These are phyloP conservation scores for Colaptes auratus DNA, from an alignment of 2,113 vertebrate species.

Conservation along the genomic window DNA sequence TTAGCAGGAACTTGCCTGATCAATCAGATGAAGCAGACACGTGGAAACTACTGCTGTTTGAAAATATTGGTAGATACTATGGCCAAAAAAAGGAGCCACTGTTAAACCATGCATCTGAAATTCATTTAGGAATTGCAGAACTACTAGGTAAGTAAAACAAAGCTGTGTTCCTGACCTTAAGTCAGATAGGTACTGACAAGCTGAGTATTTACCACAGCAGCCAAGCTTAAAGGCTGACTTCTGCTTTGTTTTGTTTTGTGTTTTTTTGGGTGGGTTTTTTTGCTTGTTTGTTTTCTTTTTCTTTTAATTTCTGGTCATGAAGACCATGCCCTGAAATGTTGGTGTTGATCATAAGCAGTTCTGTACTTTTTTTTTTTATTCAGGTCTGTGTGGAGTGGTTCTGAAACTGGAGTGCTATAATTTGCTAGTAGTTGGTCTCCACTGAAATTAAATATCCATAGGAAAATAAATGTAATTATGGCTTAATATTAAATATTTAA, in stretches of 20 bases:
- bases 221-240: neutral
- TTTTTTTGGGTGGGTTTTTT: too few species aligned
- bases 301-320: neutral
- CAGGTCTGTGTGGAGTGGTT: neutral
- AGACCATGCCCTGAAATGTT: neutral
- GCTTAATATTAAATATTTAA: neutral
- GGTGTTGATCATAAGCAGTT: neutral
- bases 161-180: neutral
- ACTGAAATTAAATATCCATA: neutral
- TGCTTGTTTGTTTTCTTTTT: too few species aligned
- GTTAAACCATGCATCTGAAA: slow-evolving; percentile 89
- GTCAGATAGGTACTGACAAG: neutral
- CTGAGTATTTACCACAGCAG: neutral
- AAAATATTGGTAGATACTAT: slow-evolving; percentile 86
- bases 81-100: slow-evolving; percentile 84
- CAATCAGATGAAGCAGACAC: slow-evolving; percentile 77
- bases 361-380: neutral
- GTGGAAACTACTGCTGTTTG: slow-evolving; percentile 89
- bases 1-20: slow-evolving; percentile 88
- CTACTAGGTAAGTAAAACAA: slow-evolving; percentile 84
- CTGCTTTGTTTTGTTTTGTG: neutral
- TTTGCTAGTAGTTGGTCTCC: neutral
- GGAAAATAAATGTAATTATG: neutral
- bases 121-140: slow-evolving; percentile 92
- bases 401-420: neutral